These are phyloP conservation scores for Linnaemya tessellans DNA, from an alignment of 2,888 invertebrate species.

Conservation along the genomic window DNA sequence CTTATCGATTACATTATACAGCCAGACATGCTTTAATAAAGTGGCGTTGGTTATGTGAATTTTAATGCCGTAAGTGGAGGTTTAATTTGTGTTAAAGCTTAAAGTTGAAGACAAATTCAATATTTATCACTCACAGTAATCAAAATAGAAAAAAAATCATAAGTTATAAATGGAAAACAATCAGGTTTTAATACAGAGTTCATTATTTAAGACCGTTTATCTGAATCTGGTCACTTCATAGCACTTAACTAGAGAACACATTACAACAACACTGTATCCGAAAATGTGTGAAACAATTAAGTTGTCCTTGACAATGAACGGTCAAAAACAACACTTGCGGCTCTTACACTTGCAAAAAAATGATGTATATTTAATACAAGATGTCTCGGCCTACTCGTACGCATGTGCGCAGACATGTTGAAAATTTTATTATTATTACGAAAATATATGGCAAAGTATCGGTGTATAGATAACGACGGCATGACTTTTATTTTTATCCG, in stretches of 20 bases:
- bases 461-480: no score
- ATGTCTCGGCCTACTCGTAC: no score
- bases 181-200: constrained; percentile 48
- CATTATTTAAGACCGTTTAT: constrained; percentile 40
- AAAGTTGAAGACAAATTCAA: constrained; percentile 10
- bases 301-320: constrained; percentile 75
- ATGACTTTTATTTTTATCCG: no score
- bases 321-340: constrained; percentile 30
- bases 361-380: no score
- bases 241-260: constrained; percentile 50
- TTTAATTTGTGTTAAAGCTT: constrained; percentile 14
- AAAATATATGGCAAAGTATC: no score
- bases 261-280: background rate
- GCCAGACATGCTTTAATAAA: constrained; percentile 14
- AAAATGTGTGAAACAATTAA: constrained; percentile 61
- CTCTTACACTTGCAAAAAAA: constrained; percentile 44
- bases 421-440: no score
- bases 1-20: constrained; percentile 50
- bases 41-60: constrained; percentile 22
- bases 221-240: constrained; percentile 55
- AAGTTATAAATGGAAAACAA: constrained; percentile 42
- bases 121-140: constrained; percentile 53
- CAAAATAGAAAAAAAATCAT: constrained; percentile 20
- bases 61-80: constrained; percentile 9
- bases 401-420: no score